A percentile compares a stretch with the other conserved stretches of the same genome.
These are phyloP conservation scores for Echinops telfairi DNA, from an alignment of 2,113 vertebrate species.

Conservation along the genomic window DNA sequence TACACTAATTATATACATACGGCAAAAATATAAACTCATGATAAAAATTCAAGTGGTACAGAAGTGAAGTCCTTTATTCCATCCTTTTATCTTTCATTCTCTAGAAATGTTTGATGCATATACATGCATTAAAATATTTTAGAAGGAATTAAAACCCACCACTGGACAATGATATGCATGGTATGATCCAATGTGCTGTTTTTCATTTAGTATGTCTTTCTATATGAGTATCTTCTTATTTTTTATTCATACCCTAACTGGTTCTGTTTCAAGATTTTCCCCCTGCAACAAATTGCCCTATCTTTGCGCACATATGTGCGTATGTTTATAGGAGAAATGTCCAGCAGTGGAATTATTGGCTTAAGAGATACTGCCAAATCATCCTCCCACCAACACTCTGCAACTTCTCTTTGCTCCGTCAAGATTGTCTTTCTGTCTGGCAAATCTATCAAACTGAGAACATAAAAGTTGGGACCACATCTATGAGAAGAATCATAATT, in stretches of 20 bases:
- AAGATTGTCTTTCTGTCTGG: neutral
- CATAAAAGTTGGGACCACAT: slow-evolving; percentile 41
- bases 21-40: neutral
- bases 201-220: slow-evolving; percentile 34
- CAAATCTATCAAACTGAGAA: slow-evolving; percentile 20
- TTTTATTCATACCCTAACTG: slow-evolving; percentile 16
- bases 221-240: neutral
- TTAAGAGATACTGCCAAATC: slow-evolving; percentile 23
- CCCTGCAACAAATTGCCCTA: neutral
- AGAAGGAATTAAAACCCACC: neutral
- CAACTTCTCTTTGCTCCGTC: slow-evolving; percentile 35
- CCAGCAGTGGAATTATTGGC: neutral
- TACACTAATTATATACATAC: neutral
- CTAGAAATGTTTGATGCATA: slow-evolving; percentile 24
- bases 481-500: neutral
- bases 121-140: slow-evolving; percentile 19
- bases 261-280: slow-evolving; percentile 41
- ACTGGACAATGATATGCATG: slow-evolving; percentile 30
- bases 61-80: slow-evolving; percentile 2
- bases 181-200: slow-evolving; percentile 17
- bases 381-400: neutral
- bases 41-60: slow-evolving; percentile 5
- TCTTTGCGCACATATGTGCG: slow-evolving; percentile 3
- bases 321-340: slow-evolving; percentile 21
- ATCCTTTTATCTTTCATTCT: neutral